Conservation (phyloP, 2,797 vertebrate species). For the Galaxias olidus region DNA sequence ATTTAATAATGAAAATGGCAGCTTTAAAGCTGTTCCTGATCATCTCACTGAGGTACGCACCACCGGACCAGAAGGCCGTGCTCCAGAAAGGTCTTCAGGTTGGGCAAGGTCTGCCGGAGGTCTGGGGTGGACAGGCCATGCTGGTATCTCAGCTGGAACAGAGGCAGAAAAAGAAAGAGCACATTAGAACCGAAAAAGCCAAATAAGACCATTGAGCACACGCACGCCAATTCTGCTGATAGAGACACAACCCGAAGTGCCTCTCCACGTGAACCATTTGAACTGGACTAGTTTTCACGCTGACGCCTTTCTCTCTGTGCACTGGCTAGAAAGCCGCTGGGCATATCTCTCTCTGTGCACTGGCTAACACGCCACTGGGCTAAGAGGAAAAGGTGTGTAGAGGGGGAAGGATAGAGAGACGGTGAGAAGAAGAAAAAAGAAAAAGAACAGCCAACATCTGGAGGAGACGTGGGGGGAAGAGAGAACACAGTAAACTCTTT, state of each 20-base stretch:
- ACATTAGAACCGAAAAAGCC: no score
- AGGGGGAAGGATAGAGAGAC: slow-evolving; percentile 41
- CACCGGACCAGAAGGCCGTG: slow-evolving; percentile 94
- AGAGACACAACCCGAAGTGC: slow-evolving; percentile 7
- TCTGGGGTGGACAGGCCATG: slow-evolving; percentile 95
- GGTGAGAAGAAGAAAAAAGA: slow-evolving; percentile 51
- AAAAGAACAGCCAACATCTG: slow-evolving; percentile 52
- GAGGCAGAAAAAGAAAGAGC: slow-evolving; percentile 25
- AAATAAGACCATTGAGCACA: background rate
- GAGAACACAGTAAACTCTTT: slow-evolving; percentile 15
- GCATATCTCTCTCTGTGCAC: slow-evolving; percentile 43
- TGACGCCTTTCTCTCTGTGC: slow-evolving; percentile 47
- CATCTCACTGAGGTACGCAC: slow-evolving; percentile 69
- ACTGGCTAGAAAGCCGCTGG: slow-evolving; percentile 58
- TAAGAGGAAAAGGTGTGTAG: slow-evolving; percentile 62
- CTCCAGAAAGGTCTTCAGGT: slow-evolving; percentile 97
- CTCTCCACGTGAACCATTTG: no score
- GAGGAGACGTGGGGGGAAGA: slow-evolving; percentile 44
- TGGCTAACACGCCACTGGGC: slow-evolving; percentile 56
- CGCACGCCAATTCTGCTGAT: background rate
- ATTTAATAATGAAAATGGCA: no score
- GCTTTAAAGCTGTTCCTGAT: no score
- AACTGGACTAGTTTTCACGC: slow-evolving; percentile 56
- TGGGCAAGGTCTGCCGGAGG: slow-evolving; percentile 95
- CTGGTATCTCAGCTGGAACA: slow-evolving; percentile 91